Evolutionary conservation across 2,888 invertebrate species (phyloP).

Genomic region (Zaprionus bogoriensis): DNA sequence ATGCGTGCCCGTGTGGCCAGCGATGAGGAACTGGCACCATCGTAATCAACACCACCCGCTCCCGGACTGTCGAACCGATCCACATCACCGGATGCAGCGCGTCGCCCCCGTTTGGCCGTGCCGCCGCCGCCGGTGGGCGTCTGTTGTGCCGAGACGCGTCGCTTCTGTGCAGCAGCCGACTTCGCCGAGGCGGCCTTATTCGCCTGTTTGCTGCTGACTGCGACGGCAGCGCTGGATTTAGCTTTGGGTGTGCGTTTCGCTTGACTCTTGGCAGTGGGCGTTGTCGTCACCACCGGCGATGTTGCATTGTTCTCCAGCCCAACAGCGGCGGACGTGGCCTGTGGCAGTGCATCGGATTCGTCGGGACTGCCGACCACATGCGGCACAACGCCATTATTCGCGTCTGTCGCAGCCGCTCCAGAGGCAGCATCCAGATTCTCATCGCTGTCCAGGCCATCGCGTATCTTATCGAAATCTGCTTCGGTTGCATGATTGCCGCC

Average conservation of each 20-base stretch:
- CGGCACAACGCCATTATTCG: slow-evolving; percentile 63
- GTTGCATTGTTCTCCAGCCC: slow-evolving; percentile 49
- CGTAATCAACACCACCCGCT: slow-evolving; percentile 50
- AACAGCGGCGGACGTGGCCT: not conserved
- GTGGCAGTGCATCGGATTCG: slow-evolving; percentile 42
- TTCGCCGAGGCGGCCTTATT: slow-evolving; percentile 62
- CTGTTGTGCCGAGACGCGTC: slow-evolving; percentile 60
- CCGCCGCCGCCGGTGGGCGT: slow-evolving; percentile 45
- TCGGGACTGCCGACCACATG: slow-evolving; percentile 70
- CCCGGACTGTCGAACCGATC: slow-evolving; percentile 30
- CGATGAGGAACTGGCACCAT: slow-evolving; percentile 65
- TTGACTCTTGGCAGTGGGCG: slow-evolving; percentile 51
- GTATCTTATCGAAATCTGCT: slow-evolving; percentile 88
- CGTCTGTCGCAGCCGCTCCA: slow-evolving; percentile 34
- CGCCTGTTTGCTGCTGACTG: slow-evolving; percentile 62
- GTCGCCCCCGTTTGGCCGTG: slow-evolving; percentile 81
- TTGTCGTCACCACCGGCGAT: slow-evolving; percentile 31
- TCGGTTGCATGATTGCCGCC: slow-evolving; percentile 84
- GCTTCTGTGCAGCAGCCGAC: slow-evolving; percentile 64
- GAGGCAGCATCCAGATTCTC: slow-evolving; percentile 38
- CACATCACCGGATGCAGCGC: slow-evolving; percentile 84
- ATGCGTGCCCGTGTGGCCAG: slow-evolving; percentile 68
- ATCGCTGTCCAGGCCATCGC: slow-evolving; percentile 83
- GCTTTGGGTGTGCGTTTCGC: slow-evolving; percentile 78
- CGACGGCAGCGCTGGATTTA: slow-evolving; percentile 69